Evolutionary conservation across 2,797 vertebrate species (phyloP), one percentile per base, ranked within the genome.

Genomic region (Xerus rutilus): DNA sequence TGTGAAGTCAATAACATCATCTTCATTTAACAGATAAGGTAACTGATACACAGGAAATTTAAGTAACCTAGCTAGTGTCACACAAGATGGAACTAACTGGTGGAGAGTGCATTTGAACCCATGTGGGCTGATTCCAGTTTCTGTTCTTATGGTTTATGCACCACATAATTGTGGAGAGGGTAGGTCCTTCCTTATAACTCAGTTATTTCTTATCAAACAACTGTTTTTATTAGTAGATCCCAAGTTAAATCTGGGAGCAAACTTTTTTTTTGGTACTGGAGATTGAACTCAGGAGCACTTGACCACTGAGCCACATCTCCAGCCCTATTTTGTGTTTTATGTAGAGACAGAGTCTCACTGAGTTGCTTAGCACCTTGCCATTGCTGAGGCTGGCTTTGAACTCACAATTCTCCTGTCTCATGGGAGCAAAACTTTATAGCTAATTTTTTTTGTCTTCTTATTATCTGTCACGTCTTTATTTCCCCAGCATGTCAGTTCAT

Each of bases 211-310:
- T 49, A 43, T 78, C 39, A 73, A 67, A 47, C 85, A 90, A 65
- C 17, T 35, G 25, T 93, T 90, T 49, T 21, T 85, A 74, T 74
- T 92, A 81, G 12, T 79, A 67, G 30, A 70, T 11, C 73, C 23
- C 43, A 86, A 69, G n/a, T 84, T 81, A 74, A 92, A 94, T 86
- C 73, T 92, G 13, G 47, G 73, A 89, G 18, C 49, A 81, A 92
- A 77, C 39, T 39, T 39, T 39, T 39, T 39, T 39, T 39, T 39
- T 39, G 39, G 39, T 39, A 39, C 39, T 39, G 39, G 39, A 39
- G 39, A 39, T 39, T 39, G 39, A 39, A 39, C 39, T 39, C 39
- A 39, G 39, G 39, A 39, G 39, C 39, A 39, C 39, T 39, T 39
- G 39, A 3, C 39, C 39, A 39, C 39, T 39, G 39, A 39, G 39